These are phyloP conservation scores for Gobio gobio DNA, from an alignment of 2,113 vertebrate species.

Conservation along the genomic window DNA sequence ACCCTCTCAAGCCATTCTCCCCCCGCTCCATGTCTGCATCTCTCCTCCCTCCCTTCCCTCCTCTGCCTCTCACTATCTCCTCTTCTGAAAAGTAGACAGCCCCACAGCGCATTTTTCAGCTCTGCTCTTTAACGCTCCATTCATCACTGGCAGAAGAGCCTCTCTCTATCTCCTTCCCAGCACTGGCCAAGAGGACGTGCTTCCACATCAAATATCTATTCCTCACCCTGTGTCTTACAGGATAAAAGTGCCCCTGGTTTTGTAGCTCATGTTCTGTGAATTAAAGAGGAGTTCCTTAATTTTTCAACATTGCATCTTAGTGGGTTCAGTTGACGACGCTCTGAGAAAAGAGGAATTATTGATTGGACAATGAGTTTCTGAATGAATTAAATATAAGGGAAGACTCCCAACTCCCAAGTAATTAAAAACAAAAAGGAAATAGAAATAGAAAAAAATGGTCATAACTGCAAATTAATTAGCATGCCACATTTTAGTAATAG, in stretches of 20 bases:
- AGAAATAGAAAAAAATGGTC: background rate
- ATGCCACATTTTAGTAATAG: background rate
- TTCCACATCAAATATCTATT: constrained; percentile 36
- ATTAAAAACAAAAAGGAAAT: background rate
- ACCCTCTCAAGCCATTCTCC: constrained; percentile 19
- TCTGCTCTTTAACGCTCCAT: constrained; percentile 45
- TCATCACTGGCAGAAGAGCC: constrained; percentile 44
- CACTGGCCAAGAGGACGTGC: constrained; percentile 24
- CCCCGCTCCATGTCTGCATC: constrained; percentile 15
- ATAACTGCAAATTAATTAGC: background rate
- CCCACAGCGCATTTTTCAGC: constrained; percentile 14
- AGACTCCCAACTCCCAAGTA: background rate
- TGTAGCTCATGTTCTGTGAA: constrained; percentile 9
- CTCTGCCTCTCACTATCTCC: constrained; percentile 8
- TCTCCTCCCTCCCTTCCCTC: constrained; percentile 5
- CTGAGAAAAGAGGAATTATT: background rate
- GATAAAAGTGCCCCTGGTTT: background rate
- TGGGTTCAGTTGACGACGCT: background rate
- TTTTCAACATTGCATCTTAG: constrained; percentile 5
- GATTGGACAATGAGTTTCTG: background rate
- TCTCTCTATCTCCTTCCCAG: constrained; percentile 29
- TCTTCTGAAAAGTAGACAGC: constrained; percentile 9
- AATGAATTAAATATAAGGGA: background rate
- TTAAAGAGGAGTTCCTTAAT: background rate
- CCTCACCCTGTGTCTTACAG: constrained; percentile 24